Conservation (phyloP, 2,797 vertebrate species). For the Schizopygopsis malacanthus region DNA sequence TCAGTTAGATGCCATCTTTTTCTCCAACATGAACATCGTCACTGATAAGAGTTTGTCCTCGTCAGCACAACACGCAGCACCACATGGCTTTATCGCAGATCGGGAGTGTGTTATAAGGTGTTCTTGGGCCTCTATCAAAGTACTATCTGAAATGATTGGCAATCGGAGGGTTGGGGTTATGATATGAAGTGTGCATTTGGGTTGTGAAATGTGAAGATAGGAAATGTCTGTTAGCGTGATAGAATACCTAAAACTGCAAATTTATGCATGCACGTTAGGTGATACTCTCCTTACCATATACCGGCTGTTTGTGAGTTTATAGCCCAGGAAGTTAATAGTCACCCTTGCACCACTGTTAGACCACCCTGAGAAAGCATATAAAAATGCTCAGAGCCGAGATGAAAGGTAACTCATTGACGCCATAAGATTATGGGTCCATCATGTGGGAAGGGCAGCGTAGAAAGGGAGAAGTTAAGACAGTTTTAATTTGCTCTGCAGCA, state of each 20-base stretch:
- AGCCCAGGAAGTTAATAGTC: slow-evolving; percentile 4
- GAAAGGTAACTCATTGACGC: slow-evolving; percentile 12
- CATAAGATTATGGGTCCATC: slow-evolving; percentile 20
- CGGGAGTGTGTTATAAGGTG: slow-evolving; percentile 49
- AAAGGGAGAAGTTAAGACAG: neutral
- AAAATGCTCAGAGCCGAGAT: neutral
- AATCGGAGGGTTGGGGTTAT: slow-evolving; percentile 7
- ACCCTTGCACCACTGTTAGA: neutral
- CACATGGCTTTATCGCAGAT: slow-evolving; percentile 47
- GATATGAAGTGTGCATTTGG: neutral
- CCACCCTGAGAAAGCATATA: slow-evolving; percentile 23
- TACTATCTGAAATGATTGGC: slow-evolving; percentile 70
- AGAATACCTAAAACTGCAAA: slow-evolving; percentile 18
- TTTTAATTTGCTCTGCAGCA: slow-evolving; percentile 65
- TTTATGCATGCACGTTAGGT: neutral
- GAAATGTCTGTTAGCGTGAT: neutral
- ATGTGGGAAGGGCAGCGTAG: neutral
- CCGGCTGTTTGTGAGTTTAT: neutral
- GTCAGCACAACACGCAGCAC: slow-evolving; percentile 65
- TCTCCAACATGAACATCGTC: slow-evolving; percentile 67
- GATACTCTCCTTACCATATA: neutral
- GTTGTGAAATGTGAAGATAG: slow-evolving; percentile 11
- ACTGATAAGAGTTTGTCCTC: slow-evolving; percentile 75
- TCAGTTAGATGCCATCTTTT: slow-evolving; percentile 68
- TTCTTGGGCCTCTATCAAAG: slow-evolving; percentile 63